Evolutionary conservation across 2,113 vertebrate species (phyloP).

Genomic region (human): GRCh38 chr12:26913001-26913500

Average conservation of each 20-base stretch:
- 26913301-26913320: not conserved
- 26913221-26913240: constrained; percentile 15
- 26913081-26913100: not conserved
- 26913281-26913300: not conserved
- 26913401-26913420: not conserved
- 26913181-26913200: not conserved
- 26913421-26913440: rapidly evolving
- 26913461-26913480: constrained; percentile 94
- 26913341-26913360: not conserved
- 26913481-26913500: constrained; percentile 93
- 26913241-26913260: not conserved
- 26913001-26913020: no score
- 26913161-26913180: constrained; percentile 4
- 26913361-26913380: not conserved
- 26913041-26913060: not conserved
- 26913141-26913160: not conserved
- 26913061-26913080: not conserved
- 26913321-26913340: not conserved
- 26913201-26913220: not conserved
- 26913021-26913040: not conserved
- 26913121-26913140: constrained; percentile 31
- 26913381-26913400: not conserved
- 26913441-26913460: constrained; percentile 85
- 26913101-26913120: not conserved
- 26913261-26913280: not conserved